A percentile compares a stretch with the other conserved stretches of the same genome.
phyloP scores from a whole-genome alignment of 2,797 vertebrate genomes.

The Myiothlypis chrysogaster region DNA sequence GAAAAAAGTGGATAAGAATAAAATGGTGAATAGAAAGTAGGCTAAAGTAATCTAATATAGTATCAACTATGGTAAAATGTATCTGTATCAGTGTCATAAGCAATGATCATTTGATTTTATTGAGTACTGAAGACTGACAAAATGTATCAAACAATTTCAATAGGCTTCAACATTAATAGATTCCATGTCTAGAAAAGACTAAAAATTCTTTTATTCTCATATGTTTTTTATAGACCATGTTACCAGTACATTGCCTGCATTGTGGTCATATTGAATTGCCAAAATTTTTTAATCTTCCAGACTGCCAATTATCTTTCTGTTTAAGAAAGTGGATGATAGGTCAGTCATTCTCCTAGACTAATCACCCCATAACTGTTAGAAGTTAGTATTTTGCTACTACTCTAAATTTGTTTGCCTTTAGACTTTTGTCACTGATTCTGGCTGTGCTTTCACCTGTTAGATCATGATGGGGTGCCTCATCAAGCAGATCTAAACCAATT shows the following conservation, averaged over 20 bases:
- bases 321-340: background rate
- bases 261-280: background rate
- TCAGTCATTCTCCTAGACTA: background rate
- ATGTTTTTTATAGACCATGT: accelerated
- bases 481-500: background rate
- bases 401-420: background rate
- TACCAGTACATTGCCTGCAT: background rate
- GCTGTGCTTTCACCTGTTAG: background rate
- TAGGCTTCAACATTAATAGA: background rate
- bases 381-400: background rate
- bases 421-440: background rate
- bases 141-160: background rate
- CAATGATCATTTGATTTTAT: background rate
- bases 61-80: background rate
- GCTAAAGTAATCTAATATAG: background rate
- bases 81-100: background rate
- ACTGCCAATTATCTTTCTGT: background rate
- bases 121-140: background rate
- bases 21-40: background rate
- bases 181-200: background rate
- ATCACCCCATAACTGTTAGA: background rate
- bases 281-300: background rate
- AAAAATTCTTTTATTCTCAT: background rate
- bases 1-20: background rate
- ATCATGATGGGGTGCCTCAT: background rate